These are phyloP conservation scores for Synergus itoensis DNA, from an alignment of 2,888 invertebrate species.

Conservation along the genomic window DNA sequence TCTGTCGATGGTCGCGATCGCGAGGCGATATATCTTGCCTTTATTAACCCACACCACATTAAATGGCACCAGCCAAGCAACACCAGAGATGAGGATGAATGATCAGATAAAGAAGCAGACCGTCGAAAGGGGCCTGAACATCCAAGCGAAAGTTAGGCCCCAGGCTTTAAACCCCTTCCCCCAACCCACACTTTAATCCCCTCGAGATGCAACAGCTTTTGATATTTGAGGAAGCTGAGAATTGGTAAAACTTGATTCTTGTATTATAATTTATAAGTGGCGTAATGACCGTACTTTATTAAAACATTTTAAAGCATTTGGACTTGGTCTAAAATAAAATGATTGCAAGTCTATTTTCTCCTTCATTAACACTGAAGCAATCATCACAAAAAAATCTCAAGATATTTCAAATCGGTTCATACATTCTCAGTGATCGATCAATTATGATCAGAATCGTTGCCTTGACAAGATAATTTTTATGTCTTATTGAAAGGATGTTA, in stretches of 20 bases:
- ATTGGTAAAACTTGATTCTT: conserved; percentile 44
- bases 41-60: conserved; percentile 2
- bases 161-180: conserved; percentile 56
- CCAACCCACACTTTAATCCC: conserved; percentile 50
- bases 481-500: neutral
- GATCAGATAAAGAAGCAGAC: conserved; percentile 56
- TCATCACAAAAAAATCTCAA: neutral
- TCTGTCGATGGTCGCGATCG: conserved; percentile 22
- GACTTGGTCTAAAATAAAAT: too few species aligned
- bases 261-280: neutral
- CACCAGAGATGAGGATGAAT: conserved; percentile 41
- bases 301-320: too few species aligned
- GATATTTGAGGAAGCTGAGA: conserved; percentile 67
- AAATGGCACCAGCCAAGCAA: conserved; percentile 52
- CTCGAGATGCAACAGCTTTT: conserved; percentile 60
- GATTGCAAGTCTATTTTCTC: too few species aligned
- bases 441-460: neutral
- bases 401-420: neutral
- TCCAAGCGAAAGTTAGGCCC: conserved; percentile 72
- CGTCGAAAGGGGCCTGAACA: conserved; percentile 55
- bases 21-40: neutral
- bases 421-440: neutral
- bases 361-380: too few species aligned
- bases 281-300: neutral
- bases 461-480: neutral